phyloP scores from a whole-genome alignment of 2,888 invertebrate genomes.

The Pyrrhosoma nymphula region DNA sequence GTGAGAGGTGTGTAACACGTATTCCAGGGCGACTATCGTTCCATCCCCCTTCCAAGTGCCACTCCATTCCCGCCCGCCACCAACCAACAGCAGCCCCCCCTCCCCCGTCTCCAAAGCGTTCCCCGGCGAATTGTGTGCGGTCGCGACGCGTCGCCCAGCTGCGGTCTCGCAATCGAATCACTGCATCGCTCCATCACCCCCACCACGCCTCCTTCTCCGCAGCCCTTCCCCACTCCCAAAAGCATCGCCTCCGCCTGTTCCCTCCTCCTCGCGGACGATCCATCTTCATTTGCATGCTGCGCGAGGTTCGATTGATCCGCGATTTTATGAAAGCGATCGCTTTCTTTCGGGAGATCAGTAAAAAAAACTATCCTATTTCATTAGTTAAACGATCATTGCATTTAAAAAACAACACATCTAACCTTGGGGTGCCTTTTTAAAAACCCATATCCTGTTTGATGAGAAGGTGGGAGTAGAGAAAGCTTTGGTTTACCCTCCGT shows the following conservation, averaged over 20 bases:
- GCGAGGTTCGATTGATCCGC: background rate
- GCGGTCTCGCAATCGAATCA: slow-evolving; percentile 31
- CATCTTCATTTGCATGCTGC: background rate
- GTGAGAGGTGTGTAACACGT: background rate
- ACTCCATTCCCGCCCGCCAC: background rate
- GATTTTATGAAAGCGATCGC: too few relatives aligned
- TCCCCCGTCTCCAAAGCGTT: slow-evolving; percentile 1
- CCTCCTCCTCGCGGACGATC: background rate
- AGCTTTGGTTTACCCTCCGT: too few relatives aligned
- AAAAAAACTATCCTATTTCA: too few relatives aligned
- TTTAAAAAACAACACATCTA: too few relatives aligned
- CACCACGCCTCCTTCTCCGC: background rate
- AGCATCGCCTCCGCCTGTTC: background rate
- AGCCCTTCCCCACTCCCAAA: background rate
- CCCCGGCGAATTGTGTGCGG: slow-evolving; percentile 10
- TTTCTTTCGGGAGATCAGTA: too few relatives aligned
- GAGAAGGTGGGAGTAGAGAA: too few relatives aligned
- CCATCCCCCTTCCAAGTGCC: background rate
- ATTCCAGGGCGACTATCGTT: background rate
- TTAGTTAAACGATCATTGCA: too few relatives aligned
- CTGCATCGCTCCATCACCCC: background rate
- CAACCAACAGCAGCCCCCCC: background rate
- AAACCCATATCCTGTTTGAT: too few relatives aligned
- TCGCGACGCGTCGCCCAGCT: slow-evolving; percentile 3
- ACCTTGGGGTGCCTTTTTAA: too few relatives aligned